Conservation (phyloP, 2,113 vertebrate genomes). For the Odocoileus virginianus region DNA sequence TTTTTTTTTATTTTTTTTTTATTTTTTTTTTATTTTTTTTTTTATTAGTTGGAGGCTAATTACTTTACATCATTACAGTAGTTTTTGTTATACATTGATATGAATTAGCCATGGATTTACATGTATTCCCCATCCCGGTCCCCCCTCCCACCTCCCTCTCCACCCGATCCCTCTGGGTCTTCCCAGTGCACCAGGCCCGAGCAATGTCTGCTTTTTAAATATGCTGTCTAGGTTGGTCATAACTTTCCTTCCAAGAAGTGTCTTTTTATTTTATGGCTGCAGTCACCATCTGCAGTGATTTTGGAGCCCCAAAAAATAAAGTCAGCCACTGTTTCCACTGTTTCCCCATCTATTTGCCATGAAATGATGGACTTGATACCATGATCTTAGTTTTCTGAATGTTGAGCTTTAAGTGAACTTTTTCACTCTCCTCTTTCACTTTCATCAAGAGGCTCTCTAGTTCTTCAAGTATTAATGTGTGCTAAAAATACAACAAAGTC, state of each 20-base stretch:
- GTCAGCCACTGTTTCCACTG: neutral
- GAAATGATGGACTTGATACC: fast-evolving
- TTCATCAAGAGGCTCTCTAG: neutral
- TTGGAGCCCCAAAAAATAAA: neutral
- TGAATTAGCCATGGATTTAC: too few relatives aligned
- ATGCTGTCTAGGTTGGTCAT: neutral
- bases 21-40: too few relatives aligned
- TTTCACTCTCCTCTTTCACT: neutral
- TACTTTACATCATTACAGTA: too few relatives aligned
- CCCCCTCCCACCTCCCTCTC: too few relatives aligned
- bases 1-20: too few relatives aligned
- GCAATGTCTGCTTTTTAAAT: neutral
- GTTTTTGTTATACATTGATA: too few relatives aligned
- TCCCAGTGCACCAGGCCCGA: too few relatives aligned
- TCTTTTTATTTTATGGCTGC: neutral
- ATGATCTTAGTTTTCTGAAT: neutral
- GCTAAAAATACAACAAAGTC: neutral
- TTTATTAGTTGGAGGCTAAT: too few relatives aligned
- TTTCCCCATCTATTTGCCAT: neutral
- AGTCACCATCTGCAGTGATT: neutral
- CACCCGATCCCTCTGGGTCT: too few relatives aligned
- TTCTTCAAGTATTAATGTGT: neutral
- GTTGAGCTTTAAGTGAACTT: neutral
- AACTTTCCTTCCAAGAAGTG: neutral
- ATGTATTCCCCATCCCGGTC: too few relatives aligned